phyloP scores from a whole-genome alignment of 37 sponge, comb jelly and placozoan species.

The Spongia lamella region DNA sequence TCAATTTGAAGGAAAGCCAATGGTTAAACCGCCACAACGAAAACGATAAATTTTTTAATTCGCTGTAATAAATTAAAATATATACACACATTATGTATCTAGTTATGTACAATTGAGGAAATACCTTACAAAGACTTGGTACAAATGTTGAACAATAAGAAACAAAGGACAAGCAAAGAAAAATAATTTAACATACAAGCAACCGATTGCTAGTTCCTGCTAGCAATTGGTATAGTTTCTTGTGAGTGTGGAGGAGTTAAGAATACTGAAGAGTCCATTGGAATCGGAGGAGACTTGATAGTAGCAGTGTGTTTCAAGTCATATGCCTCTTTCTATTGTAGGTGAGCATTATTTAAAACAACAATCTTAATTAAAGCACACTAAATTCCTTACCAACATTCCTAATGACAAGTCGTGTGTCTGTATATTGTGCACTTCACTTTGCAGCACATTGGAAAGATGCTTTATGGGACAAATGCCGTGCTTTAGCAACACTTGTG shows the following conservation, averaged over 20 bases:
- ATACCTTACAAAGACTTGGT: too few relatives aligned
- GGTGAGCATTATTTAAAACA: neutral
- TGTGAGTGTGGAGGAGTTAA: conserved; percentile 53
- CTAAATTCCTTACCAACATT: conserved; percentile 50
- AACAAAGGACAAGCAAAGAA: too few relatives aligned
- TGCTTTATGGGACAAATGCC: neutral
- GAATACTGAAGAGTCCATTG: conserved; percentile 46
- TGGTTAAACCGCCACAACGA: neutral
- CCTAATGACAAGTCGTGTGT: conserved; percentile 57
- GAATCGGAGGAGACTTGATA: neutral
- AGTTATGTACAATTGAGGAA: too few relatives aligned
- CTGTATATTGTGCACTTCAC: conserved; percentile 79
- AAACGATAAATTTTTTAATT: neutral
- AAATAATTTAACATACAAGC: too few relatives aligned
- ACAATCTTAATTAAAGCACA: neutral
- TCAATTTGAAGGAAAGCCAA: neutral
- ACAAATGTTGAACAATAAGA: too few relatives aligned
- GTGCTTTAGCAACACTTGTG: conserved; percentile 11
- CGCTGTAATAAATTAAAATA: neutral
- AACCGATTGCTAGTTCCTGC: too few relatives aligned
- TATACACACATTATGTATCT: too few relatives aligned
- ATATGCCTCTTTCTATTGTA: conserved; percentile 29
- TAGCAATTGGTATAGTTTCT: too few relatives aligned
- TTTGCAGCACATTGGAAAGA: conserved; percentile 1
- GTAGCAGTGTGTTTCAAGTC: conserved; percentile 6